These are phyloP conservation scores for Galagoides demidoff DNA, from an alignment of 2,797 vertebrate genomes.

Conservation along the genomic window DNA sequence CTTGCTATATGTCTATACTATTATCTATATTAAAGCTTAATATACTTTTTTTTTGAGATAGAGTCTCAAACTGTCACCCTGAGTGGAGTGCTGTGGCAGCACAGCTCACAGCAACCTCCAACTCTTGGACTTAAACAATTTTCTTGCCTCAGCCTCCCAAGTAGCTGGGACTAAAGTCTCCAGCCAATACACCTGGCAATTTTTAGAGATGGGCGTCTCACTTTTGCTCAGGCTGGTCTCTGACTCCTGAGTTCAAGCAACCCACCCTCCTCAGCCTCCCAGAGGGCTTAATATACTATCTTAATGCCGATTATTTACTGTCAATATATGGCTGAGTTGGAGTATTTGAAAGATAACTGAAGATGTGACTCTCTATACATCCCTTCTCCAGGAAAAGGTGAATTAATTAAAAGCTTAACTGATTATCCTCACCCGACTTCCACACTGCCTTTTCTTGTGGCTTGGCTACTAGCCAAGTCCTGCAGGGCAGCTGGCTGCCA, in stretches of 20 bases:
- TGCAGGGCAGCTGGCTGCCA: not conserved
- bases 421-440: slow-evolving; percentile 50
- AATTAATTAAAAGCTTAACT: slow-evolving; percentile 76
- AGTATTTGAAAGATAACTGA: not conserved
- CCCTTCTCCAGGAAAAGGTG: slow-evolving; percentile 11
- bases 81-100: too few species aligned
- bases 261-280: too few species aligned
- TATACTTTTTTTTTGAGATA: not conserved
- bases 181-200: too few species aligned
- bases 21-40: not conserved
- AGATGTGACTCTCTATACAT: not conserved
- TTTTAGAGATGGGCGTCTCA: too few species aligned
- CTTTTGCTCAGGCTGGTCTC: too few species aligned
- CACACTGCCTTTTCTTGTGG: slow-evolving; percentile 17
- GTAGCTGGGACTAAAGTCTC: too few species aligned
- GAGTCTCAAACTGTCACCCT: too few species aligned
- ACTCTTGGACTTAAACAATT: too few species aligned
- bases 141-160: too few species aligned
- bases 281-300: not conserved
- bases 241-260: too few species aligned
- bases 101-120: too few species aligned
- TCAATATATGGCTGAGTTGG: not conserved
- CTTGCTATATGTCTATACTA: not conserved
- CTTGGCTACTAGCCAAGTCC: slow-evolving; percentile 67
- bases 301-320: not conserved